Percentiles rank a stretch among this genome's conserved stretches.
Evolutionary conservation across 2,113 vertebrate species (phyloP).

Genomic region (Scomber japonicus): DNA sequence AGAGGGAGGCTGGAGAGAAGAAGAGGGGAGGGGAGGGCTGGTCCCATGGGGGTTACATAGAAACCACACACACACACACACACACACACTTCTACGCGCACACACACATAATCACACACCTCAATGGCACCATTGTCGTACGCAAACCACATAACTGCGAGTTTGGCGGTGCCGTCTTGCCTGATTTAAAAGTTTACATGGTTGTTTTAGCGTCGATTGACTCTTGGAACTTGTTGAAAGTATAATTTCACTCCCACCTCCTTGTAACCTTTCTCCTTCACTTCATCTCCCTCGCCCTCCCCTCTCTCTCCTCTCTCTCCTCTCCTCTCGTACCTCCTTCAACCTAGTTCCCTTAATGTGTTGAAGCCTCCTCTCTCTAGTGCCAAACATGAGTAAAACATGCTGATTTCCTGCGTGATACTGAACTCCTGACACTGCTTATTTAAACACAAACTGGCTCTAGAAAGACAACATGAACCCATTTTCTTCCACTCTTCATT

Average conservation of each 20-base stretch:
- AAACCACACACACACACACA: slow-evolving; percentile 59
- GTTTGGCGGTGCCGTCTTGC: slow-evolving; percentile 34
- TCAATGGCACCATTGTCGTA: slow-evolving; percentile 73
- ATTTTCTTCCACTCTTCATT: slow-evolving; percentile 2
- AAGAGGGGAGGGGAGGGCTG: slow-evolving; percentile 51
- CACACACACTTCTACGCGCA: slow-evolving; percentile 26
- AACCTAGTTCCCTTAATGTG: slow-evolving; percentile 46
- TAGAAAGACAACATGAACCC: background rate
- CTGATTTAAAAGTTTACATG: slow-evolving; percentile 68
- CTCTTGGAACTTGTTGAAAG: slow-evolving; percentile 66
- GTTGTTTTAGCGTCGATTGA: slow-evolving; percentile 57
- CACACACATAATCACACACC: slow-evolving; percentile 71
- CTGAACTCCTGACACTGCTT: slow-evolving; percentile 4
- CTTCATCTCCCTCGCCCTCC: background rate
- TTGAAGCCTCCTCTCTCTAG: background rate
- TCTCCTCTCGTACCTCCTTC: slow-evolving; percentile 24
- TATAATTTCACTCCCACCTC: slow-evolving; percentile 38
- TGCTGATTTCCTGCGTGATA: slow-evolving; percentile 3
- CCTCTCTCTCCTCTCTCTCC: background rate
- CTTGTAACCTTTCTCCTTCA: slow-evolving; percentile 5
- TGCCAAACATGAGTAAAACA: slow-evolving; percentile 38
- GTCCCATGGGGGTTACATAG: slow-evolving; percentile 68
- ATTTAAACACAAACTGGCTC: slow-evolving; percentile 8
- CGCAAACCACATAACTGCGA: slow-evolving; percentile 52
- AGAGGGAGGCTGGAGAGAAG: background rate